Percentiles rank a stretch among this genome's conserved stretches.
These are phyloP conservation scores for Gopherus evgoodei DNA, from an alignment of 2,113 vertebrate species.

Conservation along the genomic window DNA sequence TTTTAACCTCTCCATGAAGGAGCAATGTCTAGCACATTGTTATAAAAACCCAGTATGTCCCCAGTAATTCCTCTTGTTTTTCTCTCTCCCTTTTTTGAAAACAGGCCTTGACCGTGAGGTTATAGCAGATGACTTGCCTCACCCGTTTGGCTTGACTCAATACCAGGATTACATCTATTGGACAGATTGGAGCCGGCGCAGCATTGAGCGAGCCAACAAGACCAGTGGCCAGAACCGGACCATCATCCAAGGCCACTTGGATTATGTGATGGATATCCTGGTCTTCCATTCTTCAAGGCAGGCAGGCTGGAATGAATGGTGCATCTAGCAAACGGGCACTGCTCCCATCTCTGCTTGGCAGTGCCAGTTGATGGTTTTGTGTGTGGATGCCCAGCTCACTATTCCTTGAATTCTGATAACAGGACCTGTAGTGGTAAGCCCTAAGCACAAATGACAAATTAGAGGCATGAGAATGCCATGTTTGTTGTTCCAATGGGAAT, in stretches of 20 bases:
- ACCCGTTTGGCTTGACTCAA: conserved; percentile 96
- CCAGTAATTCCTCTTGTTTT: conserved; percentile 16
- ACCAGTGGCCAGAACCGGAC: conserved; percentile 97
- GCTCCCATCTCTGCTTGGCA: conserved; percentile 95
- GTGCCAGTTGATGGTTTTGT: conserved; percentile 90
- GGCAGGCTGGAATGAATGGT: conserved; percentile 96
- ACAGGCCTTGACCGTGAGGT: conserved; percentile 93
- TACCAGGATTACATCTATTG: conserved; percentile 99
- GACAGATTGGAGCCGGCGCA: conserved; percentile 98
- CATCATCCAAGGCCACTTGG: conserved; percentile 95
- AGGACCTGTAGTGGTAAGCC: conserved; percentile 96
- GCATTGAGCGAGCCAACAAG: conserved; percentile 97
- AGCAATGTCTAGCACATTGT: rapidly evolving
- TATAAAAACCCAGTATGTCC: not conserved
- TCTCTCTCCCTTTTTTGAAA: conserved; percentile 25
- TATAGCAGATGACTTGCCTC: conserved; percentile 95
- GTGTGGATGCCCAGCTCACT: conserved; percentile 96
- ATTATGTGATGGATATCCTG: conserved; percentile 98
- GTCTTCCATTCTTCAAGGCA: conserved; percentile 97
- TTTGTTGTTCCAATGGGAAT: not conserved
- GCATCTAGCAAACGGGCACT: conserved; percentile 96
- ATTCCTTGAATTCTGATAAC: conserved; percentile 94
- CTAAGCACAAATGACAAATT: not conserved
- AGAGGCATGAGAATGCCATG: not conserved
- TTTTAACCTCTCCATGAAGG: not conserved